Evolutionary conservation across 2,113 vertebrate species (phyloP).

Genomic region (Trogon melanurus): DNA sequence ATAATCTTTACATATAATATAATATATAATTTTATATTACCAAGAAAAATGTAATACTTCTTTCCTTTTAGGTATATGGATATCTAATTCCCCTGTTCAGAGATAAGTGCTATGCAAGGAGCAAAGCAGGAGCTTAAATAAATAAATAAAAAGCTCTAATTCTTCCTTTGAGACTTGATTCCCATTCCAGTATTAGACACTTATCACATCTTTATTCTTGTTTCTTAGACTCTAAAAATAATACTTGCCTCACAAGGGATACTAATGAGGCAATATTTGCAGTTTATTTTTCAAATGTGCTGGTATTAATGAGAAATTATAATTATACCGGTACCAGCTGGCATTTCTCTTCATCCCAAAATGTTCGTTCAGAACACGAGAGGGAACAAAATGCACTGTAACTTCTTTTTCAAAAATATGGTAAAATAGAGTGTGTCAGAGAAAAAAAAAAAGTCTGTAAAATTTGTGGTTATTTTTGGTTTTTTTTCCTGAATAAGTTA

Average conservation of each 20-base stretch:
- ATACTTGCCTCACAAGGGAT: slow-evolving; percentile 32
- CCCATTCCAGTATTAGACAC: background rate
- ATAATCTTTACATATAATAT: background rate
- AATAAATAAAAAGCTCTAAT: background rate
- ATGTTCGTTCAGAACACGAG: slow-evolving; percentile 43
- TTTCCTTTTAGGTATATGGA: background rate
- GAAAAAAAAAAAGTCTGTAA: background rate
- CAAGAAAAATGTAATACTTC: background rate
- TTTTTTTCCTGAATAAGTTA: background rate
- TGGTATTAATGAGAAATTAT: slow-evolving; percentile 57
- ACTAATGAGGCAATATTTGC: slow-evolving; percentile 42
- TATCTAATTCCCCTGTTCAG: background rate
- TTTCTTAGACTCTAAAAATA: slow-evolving; percentile 40
- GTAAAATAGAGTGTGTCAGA: background rate
- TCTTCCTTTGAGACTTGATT: slow-evolving; percentile 15
- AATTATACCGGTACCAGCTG: slow-evolving; percentile 51
- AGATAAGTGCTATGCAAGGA: background rate
- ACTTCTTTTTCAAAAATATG: background rate
- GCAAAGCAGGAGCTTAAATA: background rate
- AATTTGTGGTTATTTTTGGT: background rate
- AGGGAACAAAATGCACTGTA: slow-evolving; percentile 30
- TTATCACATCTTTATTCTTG: background rate
- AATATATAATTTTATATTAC: background rate
- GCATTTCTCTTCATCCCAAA: slow-evolving; percentile 28
- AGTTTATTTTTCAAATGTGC: slow-evolving; percentile 29